Evolutionary conservation across 2,797 vertebrate genomes (phyloP).

Genomic region (Tadarida brasiliensis): DNA sequence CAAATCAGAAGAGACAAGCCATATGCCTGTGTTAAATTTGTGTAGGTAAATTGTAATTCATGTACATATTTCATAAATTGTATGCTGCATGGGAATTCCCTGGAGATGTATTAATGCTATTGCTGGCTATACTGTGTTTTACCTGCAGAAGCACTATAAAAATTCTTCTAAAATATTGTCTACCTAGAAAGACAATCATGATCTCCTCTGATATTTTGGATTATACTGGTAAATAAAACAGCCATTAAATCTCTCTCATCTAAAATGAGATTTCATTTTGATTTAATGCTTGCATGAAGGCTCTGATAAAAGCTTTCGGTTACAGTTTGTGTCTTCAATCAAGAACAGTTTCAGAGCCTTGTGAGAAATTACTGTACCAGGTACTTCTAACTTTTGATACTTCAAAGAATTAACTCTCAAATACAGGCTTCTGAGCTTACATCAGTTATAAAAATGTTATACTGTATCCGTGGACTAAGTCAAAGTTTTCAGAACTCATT

Average conservation of each 20-base stretch:
- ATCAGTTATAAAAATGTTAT: neutral
- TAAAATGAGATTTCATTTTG: neutral
- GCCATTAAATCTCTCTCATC: neutral
- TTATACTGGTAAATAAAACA: neutral
- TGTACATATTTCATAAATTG: neutral
- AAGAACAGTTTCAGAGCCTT: neutral
- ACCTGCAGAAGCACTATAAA: neutral
- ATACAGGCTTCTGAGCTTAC: neutral
- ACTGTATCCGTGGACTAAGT: neutral
- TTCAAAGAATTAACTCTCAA: neutral
- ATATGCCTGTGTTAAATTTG: neutral
- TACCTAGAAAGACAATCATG: neutral
- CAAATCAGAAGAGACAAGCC: neutral
- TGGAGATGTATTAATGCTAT: neutral
- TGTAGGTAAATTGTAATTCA: neutral
- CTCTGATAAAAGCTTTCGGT: neutral
- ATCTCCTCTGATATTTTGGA: neutral
- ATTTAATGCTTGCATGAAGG: neutral
- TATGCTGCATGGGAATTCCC: neutral
- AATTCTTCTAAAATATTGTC: slow-evolving; percentile 31
- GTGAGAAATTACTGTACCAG: neutral
- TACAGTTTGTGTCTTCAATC: neutral
- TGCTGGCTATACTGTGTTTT: neutral
- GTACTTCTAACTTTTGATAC: neutral
- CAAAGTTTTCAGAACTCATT: neutral